phyloP scores from a whole-genome alignment of 2,797 vertebrate genomes.

The Hemibagrus guttatus region DNA sequence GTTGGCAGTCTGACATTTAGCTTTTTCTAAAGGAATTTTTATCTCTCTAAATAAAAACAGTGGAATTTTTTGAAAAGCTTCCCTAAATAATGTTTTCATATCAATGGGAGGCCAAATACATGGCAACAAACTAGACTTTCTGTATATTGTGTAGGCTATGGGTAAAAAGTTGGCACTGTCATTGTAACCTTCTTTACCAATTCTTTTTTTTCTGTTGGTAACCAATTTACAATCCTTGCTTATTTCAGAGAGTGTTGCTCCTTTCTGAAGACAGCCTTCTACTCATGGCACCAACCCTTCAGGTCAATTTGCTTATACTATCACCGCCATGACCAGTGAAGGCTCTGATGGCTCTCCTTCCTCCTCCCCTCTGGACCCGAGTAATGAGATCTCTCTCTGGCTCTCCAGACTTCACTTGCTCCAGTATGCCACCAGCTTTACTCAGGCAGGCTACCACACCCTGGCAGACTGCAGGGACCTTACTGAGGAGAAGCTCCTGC shows the following conservation, averaged over 20 bases:
- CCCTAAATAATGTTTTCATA: neutral
- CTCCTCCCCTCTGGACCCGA: conserved; percentile 69
- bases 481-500: conserved; percentile 77
- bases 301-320: neutral
- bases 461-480: conserved; percentile 80
- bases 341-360: conserved; percentile 65
- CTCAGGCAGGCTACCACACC: conserved; percentile 73
- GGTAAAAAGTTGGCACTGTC: neutral
- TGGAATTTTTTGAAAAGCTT: neutral
- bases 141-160: neutral
- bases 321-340: conserved; percentile 37
- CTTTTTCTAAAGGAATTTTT: neutral
- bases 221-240: neutral
- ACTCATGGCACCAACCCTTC: conserved; percentile 2
- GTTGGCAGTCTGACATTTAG: neutral
- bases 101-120: neutral
- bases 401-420: conserved; percentile 82
- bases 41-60: neutral
- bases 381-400: conserved; percentile 78
- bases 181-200: neutral
- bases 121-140: neutral
- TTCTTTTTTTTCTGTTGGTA: neutral
- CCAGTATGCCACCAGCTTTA: conserved; percentile 80
- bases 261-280: neutral
- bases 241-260: neutral